Conservation (phyloP, 2,888 invertebrate species). For the Acanthosepion lycidas region DNA sequence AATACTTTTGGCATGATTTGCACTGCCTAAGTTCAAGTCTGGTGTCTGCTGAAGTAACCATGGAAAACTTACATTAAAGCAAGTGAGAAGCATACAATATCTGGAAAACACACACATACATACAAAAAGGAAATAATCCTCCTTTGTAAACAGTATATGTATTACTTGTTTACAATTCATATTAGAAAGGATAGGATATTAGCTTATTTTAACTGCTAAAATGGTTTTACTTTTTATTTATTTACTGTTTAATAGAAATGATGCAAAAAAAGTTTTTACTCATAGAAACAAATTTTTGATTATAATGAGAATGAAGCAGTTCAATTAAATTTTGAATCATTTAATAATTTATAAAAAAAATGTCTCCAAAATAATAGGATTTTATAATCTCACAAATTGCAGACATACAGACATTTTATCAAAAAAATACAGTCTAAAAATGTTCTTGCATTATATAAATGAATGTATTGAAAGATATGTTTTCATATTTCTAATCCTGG, state of each 20-base stretch:
- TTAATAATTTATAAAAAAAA: not conserved
- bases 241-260: too few species aligned
- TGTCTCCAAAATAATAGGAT: not conserved
- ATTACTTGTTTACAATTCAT: not conserved
- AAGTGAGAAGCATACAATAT: not conserved
- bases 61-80: conserved; percentile 15
- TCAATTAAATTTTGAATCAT: not conserved
- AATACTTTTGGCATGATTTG: conserved; percentile 14
- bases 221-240: too few species aligned
- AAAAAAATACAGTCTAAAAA: not conserved
- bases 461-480: not conserved
- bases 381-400: not conserved
- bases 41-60: conserved; percentile 33
- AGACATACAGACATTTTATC: not conserved
- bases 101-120: not conserved
- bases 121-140: not conserved
- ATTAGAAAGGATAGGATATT: not conserved
- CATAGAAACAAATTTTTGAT: not conserved
- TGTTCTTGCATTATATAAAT: not conserved
- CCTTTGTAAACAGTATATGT: not conserved
- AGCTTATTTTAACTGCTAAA: not conserved
- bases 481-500: not conserved
- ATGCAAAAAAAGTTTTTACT: not conserved
- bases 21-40: not conserved
- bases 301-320: not conserved